Evolutionary conservation across 2,113 vertebrate species (phyloP), one percentile per base, ranked within the genome.

Genomic region (Nothobranchius kuhntae): DNA sequence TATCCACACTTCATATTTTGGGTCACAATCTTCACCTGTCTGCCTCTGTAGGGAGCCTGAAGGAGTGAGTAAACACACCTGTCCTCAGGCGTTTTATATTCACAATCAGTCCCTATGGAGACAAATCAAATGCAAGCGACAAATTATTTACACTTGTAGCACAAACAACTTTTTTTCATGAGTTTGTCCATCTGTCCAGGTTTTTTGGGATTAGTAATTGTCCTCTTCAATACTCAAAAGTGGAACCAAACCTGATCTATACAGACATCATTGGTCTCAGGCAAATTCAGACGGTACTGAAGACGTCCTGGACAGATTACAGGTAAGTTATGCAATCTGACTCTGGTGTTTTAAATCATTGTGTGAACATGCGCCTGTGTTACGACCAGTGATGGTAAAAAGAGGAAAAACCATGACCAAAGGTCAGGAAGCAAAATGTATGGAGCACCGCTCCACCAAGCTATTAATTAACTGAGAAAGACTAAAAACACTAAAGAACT

Each of bases 1-100:
- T 96, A 91, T 91, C 94, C 77, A 92, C 94, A 71, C 92, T 96
- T 61, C 91, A 95, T 91, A 92, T 94, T 87, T 89, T 96, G 84
- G 94, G 95, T 87, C 94, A 95, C 89, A 90, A 95, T 89, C 91
- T 96, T 83, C 45, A 81, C 40, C 36, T 83, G 1, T 68, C 68
- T 44, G 69, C 56, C 38, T 85, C 73, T 36, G 5, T 77, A 61
- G 48, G 24, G 1, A 53, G 60, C 52, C 55, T 77, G 6, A 48
- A 17, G 2, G 0, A 4, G 71, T 80, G 50, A 77, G 81, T 66
- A n/a, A 44, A 13, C 36, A 53, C 53, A 53, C 30, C 21, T 14
- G 24, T 30, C 12, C 26, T 2, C 21, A 30, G n/a, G n/a, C 6
- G 3, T 26, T 45, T 9, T 14, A 5, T 6, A 15, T 30, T 9